A percentile compares a stretch with the other conserved stretches of the same genome.
Conservation (phyloP, 2,797 vertebrate genomes). For the Sparidentex hasta region DNA sequence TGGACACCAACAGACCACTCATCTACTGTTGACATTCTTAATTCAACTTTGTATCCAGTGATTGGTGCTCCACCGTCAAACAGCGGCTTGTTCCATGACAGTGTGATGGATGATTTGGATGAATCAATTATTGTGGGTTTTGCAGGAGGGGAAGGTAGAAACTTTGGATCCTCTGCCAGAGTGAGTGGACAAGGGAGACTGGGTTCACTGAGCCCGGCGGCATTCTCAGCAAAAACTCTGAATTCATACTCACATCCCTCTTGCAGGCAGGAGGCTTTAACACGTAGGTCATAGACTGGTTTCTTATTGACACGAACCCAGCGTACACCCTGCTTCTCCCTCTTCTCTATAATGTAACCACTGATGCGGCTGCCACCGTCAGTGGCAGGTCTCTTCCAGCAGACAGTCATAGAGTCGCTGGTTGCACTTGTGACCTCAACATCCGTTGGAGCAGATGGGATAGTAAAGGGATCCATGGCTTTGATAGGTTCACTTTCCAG, state of each 20-base stretch:
- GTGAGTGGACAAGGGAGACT: constrained; percentile 90
- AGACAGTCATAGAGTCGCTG: constrained; percentile 94
- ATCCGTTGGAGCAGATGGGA: constrained; percentile 91
- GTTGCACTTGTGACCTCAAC: constrained; percentile 95
- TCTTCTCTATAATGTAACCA: constrained; percentile 96
- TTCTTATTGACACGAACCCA: constrained; percentile 98
- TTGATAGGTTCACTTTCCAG: constrained; percentile 94
- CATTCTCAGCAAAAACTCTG: constrained; percentile 96
- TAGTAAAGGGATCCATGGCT: constrained; percentile 94
- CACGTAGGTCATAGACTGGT: constrained; percentile 95
- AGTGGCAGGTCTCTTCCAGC: constrained; percentile 94
- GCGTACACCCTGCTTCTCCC: constrained; percentile 94
- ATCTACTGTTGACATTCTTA: constrained; percentile 90
- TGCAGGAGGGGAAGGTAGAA: constrained; percentile 93
- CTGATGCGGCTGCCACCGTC: constrained; percentile 96
- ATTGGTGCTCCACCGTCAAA: constrained; percentile 96
- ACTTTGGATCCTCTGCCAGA: constrained; percentile 94
- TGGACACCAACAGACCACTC: constrained; percentile 91
- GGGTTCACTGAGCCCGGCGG: constrained; percentile 94
- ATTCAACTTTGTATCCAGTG: constrained; percentile 94
- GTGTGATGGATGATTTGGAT: constrained; percentile 90
- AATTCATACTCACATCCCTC: constrained; percentile 97
- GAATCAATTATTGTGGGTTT: constrained; percentile 94
- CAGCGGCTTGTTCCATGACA: constrained; percentile 95
- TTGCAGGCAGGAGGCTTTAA: constrained; percentile 94